A percentile compares a stretch with the other conserved stretches of the same genome.
Conservation (phyloP, 2,113 vertebrate species). For the Pyxicephalus adspersus region DNA sequence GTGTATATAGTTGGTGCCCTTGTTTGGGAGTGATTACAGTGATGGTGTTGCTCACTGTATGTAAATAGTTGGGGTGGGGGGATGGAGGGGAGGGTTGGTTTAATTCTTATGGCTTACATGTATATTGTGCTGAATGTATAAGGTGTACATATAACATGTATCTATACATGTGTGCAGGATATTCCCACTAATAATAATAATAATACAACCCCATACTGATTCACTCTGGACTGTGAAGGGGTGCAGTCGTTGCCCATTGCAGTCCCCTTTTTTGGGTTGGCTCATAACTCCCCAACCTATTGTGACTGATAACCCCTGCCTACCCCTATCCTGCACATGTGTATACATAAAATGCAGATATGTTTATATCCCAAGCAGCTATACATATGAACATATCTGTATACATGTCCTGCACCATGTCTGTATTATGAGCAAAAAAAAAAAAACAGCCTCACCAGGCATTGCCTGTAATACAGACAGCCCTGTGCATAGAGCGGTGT, state of each 20-base stretch:
- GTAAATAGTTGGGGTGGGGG: constrained; percentile 26
- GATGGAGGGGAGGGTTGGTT: too few relatives aligned
- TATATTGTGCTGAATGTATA: constrained; percentile 52
- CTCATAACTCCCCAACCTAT: neutral
- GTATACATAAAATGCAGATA: neutral
- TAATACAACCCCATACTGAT: too few relatives aligned
- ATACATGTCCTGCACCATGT: too few relatives aligned
- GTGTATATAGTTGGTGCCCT: constrained; percentile 34
- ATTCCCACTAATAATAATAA: neutral
- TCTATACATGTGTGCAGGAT: neutral
- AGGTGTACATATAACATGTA: constrained; percentile 5
- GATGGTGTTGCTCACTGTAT: constrained; percentile 7
- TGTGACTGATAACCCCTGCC: neutral
- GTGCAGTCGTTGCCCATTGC: too few relatives aligned
- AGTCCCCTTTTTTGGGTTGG: too few relatives aligned
- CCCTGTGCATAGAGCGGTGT: neutral
- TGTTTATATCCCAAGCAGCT: too few relatives aligned
- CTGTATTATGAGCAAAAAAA: neutral
- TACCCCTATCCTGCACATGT: neutral
- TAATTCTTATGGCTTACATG: constrained; percentile 24
- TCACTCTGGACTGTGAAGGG: too few relatives aligned
- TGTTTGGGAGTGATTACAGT: constrained; percentile 9
- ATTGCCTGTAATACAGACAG: neutral
- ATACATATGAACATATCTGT: neutral
- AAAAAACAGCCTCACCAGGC: too few relatives aligned